phyloP scores from a whole-genome alignment of 2,113 vertebrate species.

The Gymnarchus niloticus region DNA sequence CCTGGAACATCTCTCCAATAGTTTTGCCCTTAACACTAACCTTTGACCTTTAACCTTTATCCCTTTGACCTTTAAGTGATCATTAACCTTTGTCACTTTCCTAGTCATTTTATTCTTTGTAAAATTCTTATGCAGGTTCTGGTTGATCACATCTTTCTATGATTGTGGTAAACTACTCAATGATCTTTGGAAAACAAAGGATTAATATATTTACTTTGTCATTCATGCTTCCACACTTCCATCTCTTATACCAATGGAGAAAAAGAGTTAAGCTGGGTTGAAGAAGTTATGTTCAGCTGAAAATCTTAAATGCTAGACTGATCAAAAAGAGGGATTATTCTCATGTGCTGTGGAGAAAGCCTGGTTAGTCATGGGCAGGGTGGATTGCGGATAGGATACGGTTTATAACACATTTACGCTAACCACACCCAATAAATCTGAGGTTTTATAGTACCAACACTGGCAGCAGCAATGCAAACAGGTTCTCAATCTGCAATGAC shows the following conservation, averaged over 20 bases:
- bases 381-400: not conserved
- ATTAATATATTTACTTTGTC: not conserved
- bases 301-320: no score
- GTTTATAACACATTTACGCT: no score
- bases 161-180: not conserved
- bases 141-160: not conserved
- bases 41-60: not conserved
- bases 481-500: no score
- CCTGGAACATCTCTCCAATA: not conserved
- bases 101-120: not conserved
- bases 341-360: not conserved
- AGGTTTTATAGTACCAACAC: not conserved
- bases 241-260: not conserved
- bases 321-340: not conserved
- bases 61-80: not conserved
- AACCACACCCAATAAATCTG: not conserved
- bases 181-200: not conserved
- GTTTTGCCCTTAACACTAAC: not conserved
- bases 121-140: not conserved
- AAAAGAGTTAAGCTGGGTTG: no score
- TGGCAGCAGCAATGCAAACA: not conserved
- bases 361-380: not conserved
- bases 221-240: not conserved
- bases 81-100: not conserved
- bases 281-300: no score